Evolutionary conservation across 2,113 vertebrate genomes (phyloP).

Genomic region (Gorsachius goisagi): DNA sequence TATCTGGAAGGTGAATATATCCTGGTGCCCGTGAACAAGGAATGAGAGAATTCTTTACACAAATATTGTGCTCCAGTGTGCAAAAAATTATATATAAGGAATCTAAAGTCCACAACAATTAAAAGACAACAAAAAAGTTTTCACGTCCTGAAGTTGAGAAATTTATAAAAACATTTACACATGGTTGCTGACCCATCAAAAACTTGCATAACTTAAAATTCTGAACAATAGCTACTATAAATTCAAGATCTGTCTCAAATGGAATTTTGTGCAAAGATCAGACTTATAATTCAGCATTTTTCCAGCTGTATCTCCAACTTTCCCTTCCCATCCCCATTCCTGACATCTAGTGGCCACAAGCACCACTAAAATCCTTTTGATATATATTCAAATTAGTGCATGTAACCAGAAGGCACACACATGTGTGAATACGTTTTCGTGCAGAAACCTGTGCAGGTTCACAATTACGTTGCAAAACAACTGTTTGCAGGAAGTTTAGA

Average conservation of each 20-base stretch:
- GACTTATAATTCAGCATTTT: neutral
- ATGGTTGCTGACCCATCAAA: constrained; percentile 71
- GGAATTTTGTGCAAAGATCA: constrained; percentile 69
- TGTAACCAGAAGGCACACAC: constrained; percentile 69
- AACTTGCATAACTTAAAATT: constrained; percentile 67
- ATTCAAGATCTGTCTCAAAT: constrained; percentile 50
- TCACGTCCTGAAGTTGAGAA: constrained; percentile 68
- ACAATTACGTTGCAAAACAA: constrained; percentile 62
- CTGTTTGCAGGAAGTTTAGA: constrained; percentile 11
- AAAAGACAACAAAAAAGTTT: constrained; percentile 69
- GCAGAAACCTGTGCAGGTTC: constrained; percentile 62
- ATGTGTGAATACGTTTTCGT: constrained; percentile 39
- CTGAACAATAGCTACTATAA: constrained; percentile 63
- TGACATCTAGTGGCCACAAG: constrained; percentile 54
- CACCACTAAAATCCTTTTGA: constrained; percentile 39
- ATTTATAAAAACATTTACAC: constrained; percentile 79
- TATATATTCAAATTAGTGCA: constrained; percentile 43
- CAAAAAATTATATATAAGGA: constrained; percentile 72
- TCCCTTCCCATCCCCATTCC: neutral
- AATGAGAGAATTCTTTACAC: constrained; percentile 78
- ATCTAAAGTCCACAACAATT: constrained; percentile 70
- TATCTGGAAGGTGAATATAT: constrained; percentile 70
- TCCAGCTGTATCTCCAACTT: constrained; percentile 5
- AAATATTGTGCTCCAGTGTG: constrained; percentile 81
- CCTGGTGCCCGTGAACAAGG: constrained; percentile 73